Evolutionary conservation across 2,888 invertebrate genomes (phyloP).

Genomic region (Drosophila conformis): DNA sequence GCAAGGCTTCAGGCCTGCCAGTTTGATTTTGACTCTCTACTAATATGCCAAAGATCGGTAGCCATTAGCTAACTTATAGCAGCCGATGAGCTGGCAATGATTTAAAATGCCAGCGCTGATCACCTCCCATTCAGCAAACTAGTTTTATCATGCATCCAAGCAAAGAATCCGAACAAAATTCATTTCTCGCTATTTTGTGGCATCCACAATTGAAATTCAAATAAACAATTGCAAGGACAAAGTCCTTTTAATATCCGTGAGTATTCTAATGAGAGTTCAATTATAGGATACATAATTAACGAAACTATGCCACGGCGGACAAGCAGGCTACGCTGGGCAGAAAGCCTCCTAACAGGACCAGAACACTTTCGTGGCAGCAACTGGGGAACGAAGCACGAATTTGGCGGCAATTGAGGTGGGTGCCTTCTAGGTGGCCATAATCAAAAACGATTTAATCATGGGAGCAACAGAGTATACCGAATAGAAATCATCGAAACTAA

Average conservation of each 20-base stretch:
- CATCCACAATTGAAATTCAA: conserved; percentile 1
- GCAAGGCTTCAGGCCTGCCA: conserved; percentile 24
- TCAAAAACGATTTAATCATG: not conserved
- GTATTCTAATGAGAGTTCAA: not conserved
- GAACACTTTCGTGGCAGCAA: not conserved
- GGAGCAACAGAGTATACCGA: not conserved
- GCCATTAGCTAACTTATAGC: conserved; percentile 24
- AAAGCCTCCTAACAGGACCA: not conserved
- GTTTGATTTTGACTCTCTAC: not conserved
- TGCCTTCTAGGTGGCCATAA: not conserved
- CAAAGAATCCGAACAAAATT: not conserved
- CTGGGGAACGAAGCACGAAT: not conserved
- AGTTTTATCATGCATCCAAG: not conserved
- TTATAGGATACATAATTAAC: not conserved
- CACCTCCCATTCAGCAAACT: not conserved
- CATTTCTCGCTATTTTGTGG: not conserved
- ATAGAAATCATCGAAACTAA: not conserved
- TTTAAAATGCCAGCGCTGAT: conserved; percentile 11
- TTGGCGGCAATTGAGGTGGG: not conserved
- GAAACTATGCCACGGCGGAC: not conserved
- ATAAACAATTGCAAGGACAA: not conserved
- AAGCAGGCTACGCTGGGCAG: not conserved
- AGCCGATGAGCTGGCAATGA: not conserved
- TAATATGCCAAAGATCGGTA: conserved; percentile 30
- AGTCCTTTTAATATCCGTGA: not conserved